These are phyloP conservation scores for Sarcophaga subvicina DNA, from an alignment of 2,888 invertebrate species.

Conservation along the genomic window DNA sequence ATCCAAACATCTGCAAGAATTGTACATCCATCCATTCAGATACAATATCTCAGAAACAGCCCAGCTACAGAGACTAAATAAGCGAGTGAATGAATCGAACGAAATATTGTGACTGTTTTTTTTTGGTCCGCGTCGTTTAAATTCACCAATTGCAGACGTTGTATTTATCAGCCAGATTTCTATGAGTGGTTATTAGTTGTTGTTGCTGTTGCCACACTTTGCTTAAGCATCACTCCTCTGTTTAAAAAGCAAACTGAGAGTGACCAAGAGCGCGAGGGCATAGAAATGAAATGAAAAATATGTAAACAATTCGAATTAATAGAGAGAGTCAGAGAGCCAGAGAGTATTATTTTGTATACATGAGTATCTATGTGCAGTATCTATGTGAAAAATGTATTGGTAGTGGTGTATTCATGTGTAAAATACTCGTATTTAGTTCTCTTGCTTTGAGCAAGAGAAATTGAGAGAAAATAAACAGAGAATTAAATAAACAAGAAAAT, in stretches of 20 bases:
- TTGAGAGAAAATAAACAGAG: background rate
- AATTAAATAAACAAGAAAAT: background rate
- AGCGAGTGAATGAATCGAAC: conserved; percentile 13
- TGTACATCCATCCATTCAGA: background rate
- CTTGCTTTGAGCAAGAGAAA: background rate
- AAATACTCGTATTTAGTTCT: background rate
- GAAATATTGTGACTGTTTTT: conserved; percentile 6
- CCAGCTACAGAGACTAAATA: background rate
- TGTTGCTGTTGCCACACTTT: conserved; percentile 56
- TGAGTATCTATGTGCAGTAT: conserved; percentile 71
- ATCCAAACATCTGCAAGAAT: conserved; percentile 18
- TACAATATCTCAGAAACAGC: conserved; percentile 1
- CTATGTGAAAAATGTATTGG: conserved; percentile 47
- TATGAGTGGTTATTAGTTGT: conserved; percentile 52
- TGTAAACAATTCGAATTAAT: background rate
- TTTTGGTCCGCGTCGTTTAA: conserved; percentile 32
- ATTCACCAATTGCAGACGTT: conserved; percentile 67
- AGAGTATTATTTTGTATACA: conserved; percentile 40
- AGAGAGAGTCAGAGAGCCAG: conserved; percentile 5
- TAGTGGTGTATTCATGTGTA: conserved; percentile 4
- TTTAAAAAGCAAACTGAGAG: background rate
- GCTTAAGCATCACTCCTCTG: conserved; percentile 38
- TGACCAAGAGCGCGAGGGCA: background rate
- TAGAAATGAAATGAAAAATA: background rate
- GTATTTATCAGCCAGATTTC: conserved; percentile 71